Evolutionary conservation across 1,140 invertebrate genomes (phyloP).

Genomic region (Drosophila tristis): DNA sequence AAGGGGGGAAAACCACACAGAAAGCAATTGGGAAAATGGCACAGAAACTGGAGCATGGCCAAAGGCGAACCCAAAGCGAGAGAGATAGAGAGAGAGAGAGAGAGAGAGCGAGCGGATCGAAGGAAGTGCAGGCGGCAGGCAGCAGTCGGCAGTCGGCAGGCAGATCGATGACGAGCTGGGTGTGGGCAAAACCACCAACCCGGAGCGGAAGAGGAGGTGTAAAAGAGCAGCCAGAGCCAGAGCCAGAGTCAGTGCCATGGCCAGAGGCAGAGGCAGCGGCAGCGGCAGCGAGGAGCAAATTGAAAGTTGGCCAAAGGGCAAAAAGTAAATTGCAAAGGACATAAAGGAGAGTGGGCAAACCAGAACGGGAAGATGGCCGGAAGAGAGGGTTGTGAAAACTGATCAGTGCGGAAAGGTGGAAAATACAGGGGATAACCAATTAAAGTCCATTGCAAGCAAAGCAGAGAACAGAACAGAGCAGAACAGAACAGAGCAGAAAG

Average conservation of each 20-base stretch:
- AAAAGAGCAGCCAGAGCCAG: neutral
- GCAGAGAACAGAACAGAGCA: too few relatives aligned
- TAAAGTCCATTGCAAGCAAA: too few relatives aligned
- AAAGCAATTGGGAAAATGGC: slow-evolving; percentile 66
- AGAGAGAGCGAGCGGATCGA: neutral
- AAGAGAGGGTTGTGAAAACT: neutral
- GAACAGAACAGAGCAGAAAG: neutral
- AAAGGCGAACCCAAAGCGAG: slow-evolving; percentile 48
- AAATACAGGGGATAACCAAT: too few relatives aligned
- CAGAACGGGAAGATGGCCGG: neutral
- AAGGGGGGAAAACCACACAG: slow-evolving; percentile 47
- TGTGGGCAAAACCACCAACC: too few relatives aligned
- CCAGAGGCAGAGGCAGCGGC: too few relatives aligned
- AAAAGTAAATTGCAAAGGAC: slow-evolving; percentile 53
- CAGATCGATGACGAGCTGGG: slow-evolving; percentile 38
- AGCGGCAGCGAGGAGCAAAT: too few relatives aligned
- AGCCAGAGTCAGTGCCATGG: too few relatives aligned
- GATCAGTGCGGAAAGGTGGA: slow-evolving; percentile 20
- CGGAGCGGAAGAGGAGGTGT: neutral
- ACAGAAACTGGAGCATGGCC: slow-evolving; percentile 68
- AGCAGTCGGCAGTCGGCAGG: slow-evolving; percentile 1
- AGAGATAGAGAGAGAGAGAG: neutral
- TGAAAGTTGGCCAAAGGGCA: slow-evolving; percentile 41
- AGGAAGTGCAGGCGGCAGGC: neutral
- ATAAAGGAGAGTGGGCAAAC: slow-evolving; percentile 10